Evolutionary conservation across 2,888 invertebrate genomes (phyloP), one percentile per base, ranked within the genome.

Genomic region (Drosophila birchii): DNA sequence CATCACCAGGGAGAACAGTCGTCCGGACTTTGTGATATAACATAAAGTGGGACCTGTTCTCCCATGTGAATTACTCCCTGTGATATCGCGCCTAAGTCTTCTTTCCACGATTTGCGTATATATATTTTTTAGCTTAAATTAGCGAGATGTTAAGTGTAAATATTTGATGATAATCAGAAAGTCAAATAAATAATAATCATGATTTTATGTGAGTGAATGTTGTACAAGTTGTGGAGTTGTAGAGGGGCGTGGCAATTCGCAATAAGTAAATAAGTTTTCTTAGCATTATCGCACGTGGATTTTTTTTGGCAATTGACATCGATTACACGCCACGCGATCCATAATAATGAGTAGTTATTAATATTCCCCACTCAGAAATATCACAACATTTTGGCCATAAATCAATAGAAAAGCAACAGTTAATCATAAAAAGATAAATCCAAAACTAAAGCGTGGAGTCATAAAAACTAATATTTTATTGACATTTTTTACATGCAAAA

Each of bases 1-100:
- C 38, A 76, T 89, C 26, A 93, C 93, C 44, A 83, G 90, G 38
- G 80, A 73, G 41, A 92, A 92, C 74, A 91, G 82, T 71, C 74
- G 63, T 16, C 34, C 74, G 32, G 81, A 88, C 60, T 88, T 89
- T 70, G 77, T 63, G 34, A 64, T 86, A 47, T 86, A 81, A 72
- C 38, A 47, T 9, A 20, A 34, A 47, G 32, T 58, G 18, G 47
- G 14, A 29, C 43, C 26, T 58, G 55, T 47, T 58, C 43, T 47
- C 56, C 58, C 56, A 68, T 55, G 49, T 62, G 43, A 71, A 69
- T 23, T 58, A 58, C 56, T 61, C 56, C 54, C 87, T 85, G 89
- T 85, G 89, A 85, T 85, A 88, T 73, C 53, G 76, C 57, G 62
- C 51, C 68, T 86, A 78, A 88, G 85, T 83, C 73, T 75, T 54